Evolutionary conservation across 1,140 invertebrate genomes (phyloP).

Genomic region (Microplitis mediator): DNA sequence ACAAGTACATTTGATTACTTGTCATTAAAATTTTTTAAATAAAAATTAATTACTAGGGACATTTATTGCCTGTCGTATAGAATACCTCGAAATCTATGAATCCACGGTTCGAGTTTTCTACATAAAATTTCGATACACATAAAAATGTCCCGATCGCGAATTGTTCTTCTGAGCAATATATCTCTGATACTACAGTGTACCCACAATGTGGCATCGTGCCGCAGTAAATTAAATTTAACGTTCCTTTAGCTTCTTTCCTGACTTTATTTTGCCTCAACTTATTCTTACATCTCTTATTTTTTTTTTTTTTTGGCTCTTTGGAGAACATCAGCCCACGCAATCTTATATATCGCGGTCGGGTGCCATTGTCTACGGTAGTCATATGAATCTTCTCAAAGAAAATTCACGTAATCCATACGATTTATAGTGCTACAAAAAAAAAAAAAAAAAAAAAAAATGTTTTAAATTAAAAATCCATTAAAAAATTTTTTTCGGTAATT

Average conservation of each 20-base stretch:
- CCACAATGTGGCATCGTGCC: background rate
- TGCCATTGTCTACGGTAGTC: background rate
- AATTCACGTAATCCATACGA: background rate
- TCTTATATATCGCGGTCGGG: background rate
- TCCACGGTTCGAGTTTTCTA: background rate
- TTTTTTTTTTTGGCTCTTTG: too few relatives aligned
- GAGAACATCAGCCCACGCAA: background rate
- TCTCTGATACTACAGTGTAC: background rate
- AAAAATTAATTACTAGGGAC: too few relatives aligned
- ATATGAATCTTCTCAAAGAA: background rate
- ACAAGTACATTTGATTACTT: too few relatives aligned
- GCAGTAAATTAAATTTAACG: constrained; percentile 10
- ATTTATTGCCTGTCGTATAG: too few relatives aligned
- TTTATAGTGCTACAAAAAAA: background rate
- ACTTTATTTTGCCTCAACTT: background rate
- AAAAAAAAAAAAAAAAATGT: constrained; percentile 1
- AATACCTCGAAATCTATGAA: too few relatives aligned
- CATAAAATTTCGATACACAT: background rate
- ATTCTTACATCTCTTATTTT: background rate
- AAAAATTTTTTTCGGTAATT: too few relatives aligned
- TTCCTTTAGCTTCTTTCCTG: background rate
- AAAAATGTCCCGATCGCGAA: background rate
- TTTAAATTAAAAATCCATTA: too few relatives aligned
- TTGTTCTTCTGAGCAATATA: background rate
- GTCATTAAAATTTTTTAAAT: too few relatives aligned